Evolutionary conservation across 2,113 vertebrate species (phyloP).

Genomic region (Notechis scutatus): DNA sequence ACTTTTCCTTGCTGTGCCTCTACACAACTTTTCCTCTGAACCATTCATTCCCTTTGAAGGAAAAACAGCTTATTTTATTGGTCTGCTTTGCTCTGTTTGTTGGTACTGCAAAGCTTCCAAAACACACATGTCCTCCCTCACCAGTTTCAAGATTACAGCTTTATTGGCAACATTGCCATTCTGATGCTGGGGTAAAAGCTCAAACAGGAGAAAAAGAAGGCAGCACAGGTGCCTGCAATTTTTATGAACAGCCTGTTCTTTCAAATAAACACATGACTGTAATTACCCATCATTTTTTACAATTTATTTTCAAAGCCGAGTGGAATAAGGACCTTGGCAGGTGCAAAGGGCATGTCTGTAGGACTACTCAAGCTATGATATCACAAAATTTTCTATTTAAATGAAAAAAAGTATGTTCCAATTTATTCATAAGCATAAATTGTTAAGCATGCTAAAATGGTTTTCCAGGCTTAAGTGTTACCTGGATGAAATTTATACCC

Average conservation of each 20-base stretch:
- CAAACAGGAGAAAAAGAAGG: not conserved
- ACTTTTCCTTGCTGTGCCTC: not conserved
- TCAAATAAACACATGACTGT: not conserved
- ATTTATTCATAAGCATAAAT: not conserved
- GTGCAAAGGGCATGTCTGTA: not conserved
- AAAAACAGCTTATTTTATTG: not conserved
- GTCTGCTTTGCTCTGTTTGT: not conserved
- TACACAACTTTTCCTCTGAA: not conserved
- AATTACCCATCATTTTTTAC: not conserved
- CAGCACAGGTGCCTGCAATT: not conserved
- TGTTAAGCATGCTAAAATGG: not conserved
- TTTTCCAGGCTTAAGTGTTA: not conserved
- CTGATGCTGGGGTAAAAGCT: not conserved
- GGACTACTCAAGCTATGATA: not conserved
- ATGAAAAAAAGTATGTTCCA: not conserved
- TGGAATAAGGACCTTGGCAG: not conserved
- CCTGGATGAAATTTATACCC: not conserved
- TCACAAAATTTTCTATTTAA: not conserved
- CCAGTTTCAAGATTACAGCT: not conserved
- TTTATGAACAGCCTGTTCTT: not conserved
- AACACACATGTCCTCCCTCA: not conserved
- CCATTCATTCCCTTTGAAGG: not conserved
- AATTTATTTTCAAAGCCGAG: not conserved
- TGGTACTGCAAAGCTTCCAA: not conserved
- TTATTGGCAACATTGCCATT: not conserved